Evolutionary conservation across 1,140 invertebrate genomes (phyloP), one percentile per base, ranked within the genome.

Genomic region (Aleiodes sp.): DNA sequence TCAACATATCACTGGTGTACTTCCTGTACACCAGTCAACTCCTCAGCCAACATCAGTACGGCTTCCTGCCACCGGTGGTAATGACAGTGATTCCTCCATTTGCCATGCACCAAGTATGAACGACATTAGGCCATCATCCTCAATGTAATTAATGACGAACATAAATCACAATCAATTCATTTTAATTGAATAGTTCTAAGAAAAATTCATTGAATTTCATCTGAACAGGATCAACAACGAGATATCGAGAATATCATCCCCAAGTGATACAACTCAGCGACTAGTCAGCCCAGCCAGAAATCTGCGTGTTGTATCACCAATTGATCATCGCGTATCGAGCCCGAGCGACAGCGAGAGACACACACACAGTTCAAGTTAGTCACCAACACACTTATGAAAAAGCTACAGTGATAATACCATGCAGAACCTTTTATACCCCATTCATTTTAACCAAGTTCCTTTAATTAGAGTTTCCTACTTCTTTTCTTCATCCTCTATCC

Each of bases 301-400:
- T 28, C 70, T 80, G 43, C 79, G 80, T 62, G 76, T 79, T 19
- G 69, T 82, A 56, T 76, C 81, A 31, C 75, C 79, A 39, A 76
- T 73, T 57, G 81, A 82, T 56, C 79, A 81, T 65, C 75, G 82
- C 21, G 74, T 84, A 16, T 84, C 82, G 41, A 84, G 82, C 60
- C 81, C 82, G 1, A 83, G 80, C 60, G 80, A 84, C 41, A 82
- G 76, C 64, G 82, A 84, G 14, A 75, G 78, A 64, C 79, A 78
- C 35, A 41, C 74, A 56, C 77, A 77, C 29, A 82, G 77, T 65
- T 76, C 80, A 46, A 79, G 82, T 82, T 69, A 79, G 81, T 76
- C n/a, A 10, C 8, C 9, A 33, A 9, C 31, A n/a, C n/a, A n/a
- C n/a, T n/a, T n/a, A n/a, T n/a, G n/a, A n/a, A n/a, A n/a, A n/a